Evolutionary conservation across 2,797 vertebrate genomes (phyloP).

Genomic region (Pipistrellus kuhlii): DNA sequence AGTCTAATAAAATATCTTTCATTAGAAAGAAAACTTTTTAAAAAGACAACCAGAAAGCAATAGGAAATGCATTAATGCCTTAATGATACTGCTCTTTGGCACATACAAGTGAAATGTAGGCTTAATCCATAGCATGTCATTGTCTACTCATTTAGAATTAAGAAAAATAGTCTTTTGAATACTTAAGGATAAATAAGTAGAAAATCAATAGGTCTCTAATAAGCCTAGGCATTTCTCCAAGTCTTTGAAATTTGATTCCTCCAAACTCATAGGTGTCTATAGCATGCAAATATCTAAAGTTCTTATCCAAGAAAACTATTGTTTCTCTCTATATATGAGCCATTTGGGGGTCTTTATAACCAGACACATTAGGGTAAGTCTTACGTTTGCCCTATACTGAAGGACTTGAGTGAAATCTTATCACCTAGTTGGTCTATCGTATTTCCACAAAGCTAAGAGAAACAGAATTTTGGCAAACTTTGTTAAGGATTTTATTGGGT

Average conservation of each 20-base stretch:
- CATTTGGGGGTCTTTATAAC: conserved; percentile 26
- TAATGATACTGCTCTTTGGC: conserved; percentile 12
- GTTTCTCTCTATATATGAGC: conserved; percentile 31
- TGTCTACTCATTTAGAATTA: conserved; percentile 70
- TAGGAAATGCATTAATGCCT: conserved; percentile 42
- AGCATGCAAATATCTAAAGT: conserved; percentile 56
- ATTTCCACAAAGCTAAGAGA: conserved; percentile 16
- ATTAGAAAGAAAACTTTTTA: neutral
- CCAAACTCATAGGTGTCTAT: conserved; percentile 21
- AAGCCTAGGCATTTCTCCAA: conserved; percentile 57
- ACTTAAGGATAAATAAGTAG: conserved; percentile 56
- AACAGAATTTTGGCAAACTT: neutral
- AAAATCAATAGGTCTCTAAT: conserved; percentile 53
- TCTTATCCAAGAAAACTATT: conserved; percentile 31
- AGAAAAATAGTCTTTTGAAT: conserved; percentile 67
- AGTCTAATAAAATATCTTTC: conserved; percentile 57
- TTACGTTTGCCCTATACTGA: neutral
- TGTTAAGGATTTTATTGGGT: neutral
- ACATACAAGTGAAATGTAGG: conserved; percentile 20
- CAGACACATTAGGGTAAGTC: neutral
- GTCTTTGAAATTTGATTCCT: conserved; percentile 56
- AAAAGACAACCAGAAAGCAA: conserved; percentile 26
- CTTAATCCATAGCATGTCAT: conserved; percentile 30
- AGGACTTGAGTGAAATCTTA: conserved; percentile 3
- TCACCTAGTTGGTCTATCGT: neutral